These are phyloP conservation scores for Pachydiplax longipennis DNA, from an alignment of 2,888 invertebrate genomes.

Conservation along the genomic window DNA sequence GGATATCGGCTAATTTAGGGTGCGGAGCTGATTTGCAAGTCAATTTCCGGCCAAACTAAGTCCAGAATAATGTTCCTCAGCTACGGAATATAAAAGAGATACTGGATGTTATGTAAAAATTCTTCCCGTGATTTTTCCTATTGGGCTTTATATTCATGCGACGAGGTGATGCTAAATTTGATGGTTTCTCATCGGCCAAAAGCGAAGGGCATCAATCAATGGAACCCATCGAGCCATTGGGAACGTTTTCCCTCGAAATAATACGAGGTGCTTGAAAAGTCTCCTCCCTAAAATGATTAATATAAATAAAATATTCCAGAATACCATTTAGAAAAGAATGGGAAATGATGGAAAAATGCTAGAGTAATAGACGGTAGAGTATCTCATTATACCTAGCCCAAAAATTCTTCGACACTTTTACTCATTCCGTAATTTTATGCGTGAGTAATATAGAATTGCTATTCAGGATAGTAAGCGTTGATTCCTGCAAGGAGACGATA, in stretches of 20 bases:
- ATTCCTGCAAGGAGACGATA: no score
- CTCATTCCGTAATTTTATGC: no score
- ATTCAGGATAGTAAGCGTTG: no score
- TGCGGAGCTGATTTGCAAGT: slow-evolving; percentile 25
- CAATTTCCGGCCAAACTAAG: slow-evolving; percentile 17
- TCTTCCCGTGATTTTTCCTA: neutral
- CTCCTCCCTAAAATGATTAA: neutral
- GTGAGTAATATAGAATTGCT: no score
- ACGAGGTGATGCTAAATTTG: neutral
- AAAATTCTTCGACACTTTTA: no score
- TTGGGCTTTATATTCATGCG: neutral
- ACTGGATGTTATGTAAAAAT: slow-evolving; percentile 4
- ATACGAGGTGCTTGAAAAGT: neutral
- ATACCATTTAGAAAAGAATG: no score
- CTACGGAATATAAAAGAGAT: neutral
- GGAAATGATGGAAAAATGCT: no score
- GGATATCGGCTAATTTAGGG: slow-evolving; percentile 32
- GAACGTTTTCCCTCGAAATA: no score
- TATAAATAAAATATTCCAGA: no score
- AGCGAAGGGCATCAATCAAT: neutral
- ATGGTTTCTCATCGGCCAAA: neutral
- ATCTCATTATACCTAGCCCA: no score
- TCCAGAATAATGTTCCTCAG: neutral
- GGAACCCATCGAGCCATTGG: no score
- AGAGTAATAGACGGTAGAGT: no score